Conservation (phyloP, 2,797 vertebrate genomes). For the Myotis findleyi region DNA sequence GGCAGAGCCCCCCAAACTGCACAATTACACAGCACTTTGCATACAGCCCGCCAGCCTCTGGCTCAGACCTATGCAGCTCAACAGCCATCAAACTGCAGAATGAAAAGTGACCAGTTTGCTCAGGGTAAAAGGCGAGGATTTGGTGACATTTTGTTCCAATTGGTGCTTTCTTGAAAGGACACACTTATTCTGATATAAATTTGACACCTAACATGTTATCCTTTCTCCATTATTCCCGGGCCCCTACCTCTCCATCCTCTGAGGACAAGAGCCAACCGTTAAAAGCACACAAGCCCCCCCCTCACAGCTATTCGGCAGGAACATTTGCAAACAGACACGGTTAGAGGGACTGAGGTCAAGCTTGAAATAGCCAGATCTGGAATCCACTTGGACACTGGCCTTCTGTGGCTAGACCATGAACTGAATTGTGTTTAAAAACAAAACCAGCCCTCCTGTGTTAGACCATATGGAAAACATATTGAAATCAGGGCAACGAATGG, state of each 20-base stretch:
- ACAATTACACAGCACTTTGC: conserved; percentile 74
- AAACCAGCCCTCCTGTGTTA: conserved; percentile 5
- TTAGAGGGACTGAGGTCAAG: not conserved
- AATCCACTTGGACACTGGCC: not conserved
- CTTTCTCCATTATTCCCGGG: not conserved
- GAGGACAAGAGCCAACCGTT: not conserved
- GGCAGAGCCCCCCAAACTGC: conserved; percentile 62
- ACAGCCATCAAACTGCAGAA: conserved; percentile 77
- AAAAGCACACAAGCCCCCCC: not conserved
- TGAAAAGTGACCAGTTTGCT: conserved; percentile 79
- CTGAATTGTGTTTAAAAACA: conserved; percentile 51
- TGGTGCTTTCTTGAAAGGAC: conserved; percentile 75
- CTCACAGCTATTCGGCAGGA: not conserved
- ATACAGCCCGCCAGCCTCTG: conserved; percentile 74
- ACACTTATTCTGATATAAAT: conserved; percentile 73
- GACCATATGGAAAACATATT: not conserved
- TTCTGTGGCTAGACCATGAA: conserved; percentile 27
- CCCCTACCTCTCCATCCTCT: not conserved
- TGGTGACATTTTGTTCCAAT: conserved; percentile 76
- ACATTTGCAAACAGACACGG: not conserved
- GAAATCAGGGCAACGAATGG: conserved; percentile 8
- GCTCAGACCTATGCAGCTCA: conserved; percentile 74
- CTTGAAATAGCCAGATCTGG: not conserved
- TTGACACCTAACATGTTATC: conserved; percentile 15
- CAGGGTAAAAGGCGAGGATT: conserved; percentile 72